A percentile compares a stretch with the other conserved stretches of the same genome.
Evolutionary conservation across 2,888 invertebrate genomes (phyloP).

Genomic region (Lacanobia oleracea): DNA sequence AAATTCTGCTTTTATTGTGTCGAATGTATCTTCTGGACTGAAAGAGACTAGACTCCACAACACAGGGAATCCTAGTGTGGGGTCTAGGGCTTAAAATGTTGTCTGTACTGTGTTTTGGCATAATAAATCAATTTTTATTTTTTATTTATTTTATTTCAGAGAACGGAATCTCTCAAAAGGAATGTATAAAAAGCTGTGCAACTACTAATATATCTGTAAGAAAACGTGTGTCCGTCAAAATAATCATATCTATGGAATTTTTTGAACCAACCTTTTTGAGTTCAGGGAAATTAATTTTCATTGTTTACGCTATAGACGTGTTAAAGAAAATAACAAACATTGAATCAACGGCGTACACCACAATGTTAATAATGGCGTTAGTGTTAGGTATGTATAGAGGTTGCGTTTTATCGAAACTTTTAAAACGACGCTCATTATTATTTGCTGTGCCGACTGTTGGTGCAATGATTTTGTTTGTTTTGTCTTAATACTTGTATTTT

Average conservation of each 20-base stretch:
- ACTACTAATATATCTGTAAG: conserved; percentile 5
- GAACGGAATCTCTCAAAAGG: conserved; percentile 67
- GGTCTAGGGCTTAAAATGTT: too few relatives aligned
- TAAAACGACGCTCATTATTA: conserved; percentile 68
- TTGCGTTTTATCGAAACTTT: conserved; percentile 59
- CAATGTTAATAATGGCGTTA: conserved; percentile 77
- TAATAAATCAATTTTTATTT: too few relatives aligned
- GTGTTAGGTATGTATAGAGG: conserved; percentile 71
- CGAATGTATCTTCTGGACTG: too few relatives aligned
- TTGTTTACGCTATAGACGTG: conserved; percentile 74
- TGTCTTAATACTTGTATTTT: conserved; percentile 69
- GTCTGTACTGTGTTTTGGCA: too few relatives aligned
- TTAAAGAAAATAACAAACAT: conserved; percentile 70
- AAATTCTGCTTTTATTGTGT: too few relatives aligned
- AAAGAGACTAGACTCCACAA: too few relatives aligned
- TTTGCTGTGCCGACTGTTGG: conserved; percentile 60
- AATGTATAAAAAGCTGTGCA: conserved; percentile 51
- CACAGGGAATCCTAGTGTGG: too few relatives aligned
- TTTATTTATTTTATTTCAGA: too few relatives aligned
- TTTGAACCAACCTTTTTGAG: conserved; percentile 73
- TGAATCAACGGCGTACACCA: conserved; percentile 70
- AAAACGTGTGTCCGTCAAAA: conserved; percentile 27
- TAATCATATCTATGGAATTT: conserved; percentile 64
- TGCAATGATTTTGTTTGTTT: conserved; percentile 60
- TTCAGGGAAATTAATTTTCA: conserved; percentile 72